Evolutionary conservation across 2,113 vertebrate species (phyloP).

Genomic region (Arizona elegans): DNA sequence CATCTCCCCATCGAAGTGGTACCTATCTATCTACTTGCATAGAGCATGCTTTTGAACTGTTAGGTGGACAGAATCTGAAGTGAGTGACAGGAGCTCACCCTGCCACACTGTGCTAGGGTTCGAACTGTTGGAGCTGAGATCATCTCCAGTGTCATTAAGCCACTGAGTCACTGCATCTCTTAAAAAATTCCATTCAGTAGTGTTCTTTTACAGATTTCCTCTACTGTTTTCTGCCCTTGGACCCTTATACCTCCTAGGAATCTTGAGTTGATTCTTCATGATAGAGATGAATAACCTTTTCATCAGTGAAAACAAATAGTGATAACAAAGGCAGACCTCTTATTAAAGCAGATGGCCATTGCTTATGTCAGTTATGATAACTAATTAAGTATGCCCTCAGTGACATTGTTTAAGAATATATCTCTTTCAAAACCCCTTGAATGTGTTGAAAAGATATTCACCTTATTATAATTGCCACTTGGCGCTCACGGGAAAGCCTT

Average conservation of each 20-base stretch:
- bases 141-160: not conserved
- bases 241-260: fast-evolving
- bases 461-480: not conserved
- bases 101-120: not conserved
- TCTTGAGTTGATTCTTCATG: not conserved
- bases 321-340: not conserved
- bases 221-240: not conserved
- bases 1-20: not conserved
- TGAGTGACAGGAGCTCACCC: not conserved
- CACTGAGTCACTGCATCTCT: not conserved
- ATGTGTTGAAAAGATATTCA: fast-evolving
- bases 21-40: not conserved
- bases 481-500: not conserved
- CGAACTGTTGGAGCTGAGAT: not conserved
- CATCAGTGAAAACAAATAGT: not conserved
- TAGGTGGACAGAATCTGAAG: not conserved
- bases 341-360: not conserved
- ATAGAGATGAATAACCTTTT: not conserved
- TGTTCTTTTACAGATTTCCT: not conserved
- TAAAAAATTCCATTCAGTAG: not conserved
- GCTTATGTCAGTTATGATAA: not conserved
- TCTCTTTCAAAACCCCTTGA: not conserved
- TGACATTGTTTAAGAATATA: not conserved
- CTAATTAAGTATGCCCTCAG: not conserved
- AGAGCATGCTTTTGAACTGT: not conserved